Evolutionary conservation across 2,797 vertebrate genomes (phyloP).

Genomic region (Chrysocyon brachyurus): DNA sequence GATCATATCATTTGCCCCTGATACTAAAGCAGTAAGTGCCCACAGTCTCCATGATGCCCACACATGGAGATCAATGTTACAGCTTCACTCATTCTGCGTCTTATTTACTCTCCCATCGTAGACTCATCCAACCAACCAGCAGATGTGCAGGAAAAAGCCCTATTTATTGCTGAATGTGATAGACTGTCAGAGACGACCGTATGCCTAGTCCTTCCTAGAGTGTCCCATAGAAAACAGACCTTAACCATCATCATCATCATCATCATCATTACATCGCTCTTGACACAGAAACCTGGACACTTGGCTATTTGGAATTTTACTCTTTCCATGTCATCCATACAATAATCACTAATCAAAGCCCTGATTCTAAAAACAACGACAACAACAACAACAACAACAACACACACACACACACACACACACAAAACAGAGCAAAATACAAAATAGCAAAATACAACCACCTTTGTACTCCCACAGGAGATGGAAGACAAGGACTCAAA

Average conservation of each 20-base stretch:
- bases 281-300: not conserved
- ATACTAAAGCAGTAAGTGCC: not conserved
- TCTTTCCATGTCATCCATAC: no score
- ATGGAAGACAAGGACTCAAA: fast-evolving
- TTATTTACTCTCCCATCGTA: fast-evolving
- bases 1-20: not conserved
- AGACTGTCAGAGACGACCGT: fast-evolving
- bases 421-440: not conserved
- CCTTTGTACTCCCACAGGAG: not conserved
- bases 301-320: not conserved
- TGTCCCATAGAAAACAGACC: fast-evolving
- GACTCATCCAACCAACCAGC: not conserved
- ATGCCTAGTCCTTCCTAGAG: fast-evolving
- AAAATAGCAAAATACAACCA: not conserved
- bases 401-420: no score
- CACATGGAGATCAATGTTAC: fast-evolving
- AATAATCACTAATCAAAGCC: not conserved
- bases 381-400: no score
- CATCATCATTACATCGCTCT: not conserved
- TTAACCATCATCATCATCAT: no score
- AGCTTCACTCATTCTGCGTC: fast-evolving
- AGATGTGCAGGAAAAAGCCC: no score
- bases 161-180: fast-evolving
- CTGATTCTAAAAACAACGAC: no score
- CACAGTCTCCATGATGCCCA: not conserved